Base-by-base conservation (phyloP, 2,797 vertebrate species). In the Parauchenoglanis ngamensis region DNA sequence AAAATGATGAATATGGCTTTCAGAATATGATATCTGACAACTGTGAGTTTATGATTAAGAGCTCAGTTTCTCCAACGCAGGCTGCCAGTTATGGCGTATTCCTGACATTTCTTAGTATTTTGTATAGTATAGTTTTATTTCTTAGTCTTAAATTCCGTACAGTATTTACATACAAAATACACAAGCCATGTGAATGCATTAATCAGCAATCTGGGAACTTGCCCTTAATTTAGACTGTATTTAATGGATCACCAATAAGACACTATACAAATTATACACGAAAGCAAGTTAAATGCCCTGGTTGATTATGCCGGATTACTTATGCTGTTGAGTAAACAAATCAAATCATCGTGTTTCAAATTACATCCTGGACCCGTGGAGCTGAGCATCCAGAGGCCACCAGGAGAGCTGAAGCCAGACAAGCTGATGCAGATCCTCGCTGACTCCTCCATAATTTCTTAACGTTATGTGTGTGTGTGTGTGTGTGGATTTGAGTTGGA, bases 371-470 rank as follows among this genome's bases (percentile, higher is more conserved):
- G 46, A 5, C 15, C 6, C 5, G 49, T 52, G 59, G 13, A 59
- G 23, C 52, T 2, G 35, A 84, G 73, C 81, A 84, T 46, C 59
- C 31, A 8, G 40, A 77, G 81, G 12, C 68, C 82, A 77, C 56
- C 31, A 44, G 80, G 75, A 77, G 23, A 83, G 49, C 28, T 49
- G 15, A 13, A 75, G 23, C 28, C 11, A 23, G 68, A 44, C 84
- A 63, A 77, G 88, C 83, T 72, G 63, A 19, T 78, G n/a, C 83
- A 84, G 40, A 49, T 83, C 19, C 15, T 73, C 3, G 4, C n/a
- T 67, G 54, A 25, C 31, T 73, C 56, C 67, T 84, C 44, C 44
- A 73, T 52, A 17, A 57, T 78, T 67, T 67, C 54, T 65, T 83
- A 46, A 65, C 25, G 61, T 49, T 72, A 28, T 77, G 46, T 72